Conservation (phyloP, 2,797 vertebrate genomes). For the Hapalemur alaotrensis region DNA sequence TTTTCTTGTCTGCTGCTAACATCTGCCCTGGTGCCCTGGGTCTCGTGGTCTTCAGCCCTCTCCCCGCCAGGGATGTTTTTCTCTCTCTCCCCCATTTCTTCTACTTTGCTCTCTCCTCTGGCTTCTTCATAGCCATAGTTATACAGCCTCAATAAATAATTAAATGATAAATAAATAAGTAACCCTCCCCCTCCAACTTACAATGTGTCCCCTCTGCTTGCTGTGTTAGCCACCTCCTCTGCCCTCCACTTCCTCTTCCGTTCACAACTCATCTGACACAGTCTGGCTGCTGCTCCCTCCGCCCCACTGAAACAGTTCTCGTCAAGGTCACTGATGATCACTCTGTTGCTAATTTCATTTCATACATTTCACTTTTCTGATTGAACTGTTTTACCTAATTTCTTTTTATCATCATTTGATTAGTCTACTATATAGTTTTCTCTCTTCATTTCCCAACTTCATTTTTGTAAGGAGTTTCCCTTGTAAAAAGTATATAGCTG, state of each 20-base stretch:
- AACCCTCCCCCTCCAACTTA: background rate
- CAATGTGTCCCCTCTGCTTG: background rate
- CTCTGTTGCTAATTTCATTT: background rate
- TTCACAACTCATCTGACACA: background rate
- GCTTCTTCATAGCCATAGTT: background rate
- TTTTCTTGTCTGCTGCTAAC: constrained; percentile 55
- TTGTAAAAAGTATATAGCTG: background rate
- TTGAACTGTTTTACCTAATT: background rate
- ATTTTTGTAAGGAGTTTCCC: background rate
- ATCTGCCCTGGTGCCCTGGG: background rate
- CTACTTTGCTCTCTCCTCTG: background rate
- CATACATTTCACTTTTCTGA: background rate
- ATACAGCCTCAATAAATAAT: background rate
- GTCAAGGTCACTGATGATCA: background rate
- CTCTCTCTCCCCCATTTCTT: background rate
- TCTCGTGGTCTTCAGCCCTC: background rate
- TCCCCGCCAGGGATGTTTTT: background rate
- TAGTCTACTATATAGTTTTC: background rate
- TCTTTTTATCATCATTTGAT: background rate
- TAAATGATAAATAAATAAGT: background rate
- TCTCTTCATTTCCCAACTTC: background rate
- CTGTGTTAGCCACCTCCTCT: background rate
- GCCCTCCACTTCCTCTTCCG: background rate
- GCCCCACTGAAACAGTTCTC: background rate
- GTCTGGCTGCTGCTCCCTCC: background rate